Base-by-base conservation (phyloP, 2,888 invertebrate genomes). In the Pseudoips prasinana region DNA sequence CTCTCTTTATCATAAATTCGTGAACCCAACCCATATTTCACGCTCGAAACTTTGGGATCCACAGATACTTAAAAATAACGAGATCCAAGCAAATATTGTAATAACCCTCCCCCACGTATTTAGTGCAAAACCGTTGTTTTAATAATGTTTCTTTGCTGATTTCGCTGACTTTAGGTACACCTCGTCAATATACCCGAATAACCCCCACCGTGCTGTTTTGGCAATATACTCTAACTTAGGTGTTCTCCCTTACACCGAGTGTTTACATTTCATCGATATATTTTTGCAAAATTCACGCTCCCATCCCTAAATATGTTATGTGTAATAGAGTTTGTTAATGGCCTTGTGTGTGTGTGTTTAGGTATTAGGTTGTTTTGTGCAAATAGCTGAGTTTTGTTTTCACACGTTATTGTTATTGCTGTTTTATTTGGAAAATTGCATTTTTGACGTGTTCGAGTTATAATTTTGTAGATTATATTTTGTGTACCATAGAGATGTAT, bases 1-100 rank as follows among this genome's bases (percentile, higher is more conserved):
- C 44, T 41, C 48, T 50, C 54, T 57, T 50, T 57, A 50, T 50
- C 54, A 57, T 56, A 50, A 56, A 57, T 57, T 57, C 39, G 27
- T 35, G 29, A 37, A 48, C 44, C 44, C 47, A 33, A 29, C 27
- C 34, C 41, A 47, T 49, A 54, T 54, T 51, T 56, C 39, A 58
- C 50, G 45, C 48, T 39, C 50, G 40, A 70, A 74, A 80, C 60
- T 75, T 84, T 84, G 75, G 70, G 73, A 67, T 63, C 64, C 82
- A 60, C 75, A 62, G 83, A 85, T 85, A 83, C 87, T 89, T 88
- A 88, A 89, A 89, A 89, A 85, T 89, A 89, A 89, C 86, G 88
- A 84, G 79, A 86, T 79, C 66, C 79, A 72, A 76, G 81, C 87
- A 83, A 88, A 88, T 86, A 87, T 86, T 86, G 83, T 85, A 83